Evolutionary conservation across 2,888 invertebrate genomes (phyloP).

Genomic region (Heliconius charithonia): DNA sequence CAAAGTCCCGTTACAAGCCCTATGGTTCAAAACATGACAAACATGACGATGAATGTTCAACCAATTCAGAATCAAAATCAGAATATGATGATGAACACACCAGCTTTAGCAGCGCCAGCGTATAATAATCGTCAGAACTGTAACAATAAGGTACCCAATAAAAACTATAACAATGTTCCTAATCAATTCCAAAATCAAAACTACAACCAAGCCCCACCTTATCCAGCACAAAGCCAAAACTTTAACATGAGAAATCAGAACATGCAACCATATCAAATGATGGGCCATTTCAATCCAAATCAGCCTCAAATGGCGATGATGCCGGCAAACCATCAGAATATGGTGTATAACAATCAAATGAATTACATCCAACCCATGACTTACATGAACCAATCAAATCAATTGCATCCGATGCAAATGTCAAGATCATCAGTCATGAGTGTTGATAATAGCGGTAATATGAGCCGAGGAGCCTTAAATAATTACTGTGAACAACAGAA

Average conservation of each 20-base stretch:
- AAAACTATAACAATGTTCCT: slow-evolving; percentile 64
- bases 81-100: slow-evolving; percentile 64
- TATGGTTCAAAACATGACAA: slow-evolving; percentile 75
- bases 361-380: slow-evolving; percentile 68
- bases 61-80: slow-evolving; percentile 56
- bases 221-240: slow-evolving; percentile 69
- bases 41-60: slow-evolving; percentile 71
- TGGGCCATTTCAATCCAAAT: slow-evolving; percentile 71
- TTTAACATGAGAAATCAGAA: slow-evolving; percentile 66
- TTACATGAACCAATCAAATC: slow-evolving; percentile 67
- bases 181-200: slow-evolving; percentile 73
- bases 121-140: slow-evolving; percentile 67
- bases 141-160: slow-evolving; percentile 65
- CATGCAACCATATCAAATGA: slow-evolving; percentile 72
- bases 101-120: slow-evolving; percentile 54
- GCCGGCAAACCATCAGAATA: slow-evolving; percentile 61
- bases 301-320: slow-evolving; percentile 66
- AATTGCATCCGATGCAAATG: slow-evolving; percentile 74
- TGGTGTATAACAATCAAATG: slow-evolving; percentile 65
- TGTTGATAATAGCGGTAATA: slow-evolving; percentile 76
- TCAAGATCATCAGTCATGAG: slow-evolving; percentile 79
- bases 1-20: slow-evolving; percentile 62
- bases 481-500: slow-evolving; percentile 71
- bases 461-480: slow-evolving; percentile 71
- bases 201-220: slow-evolving; percentile 66